These are phyloP conservation scores for Pristionchus arcanus DNA, from an alignment of 2,888 invertebrate species.

Conservation along the genomic window DNA sequence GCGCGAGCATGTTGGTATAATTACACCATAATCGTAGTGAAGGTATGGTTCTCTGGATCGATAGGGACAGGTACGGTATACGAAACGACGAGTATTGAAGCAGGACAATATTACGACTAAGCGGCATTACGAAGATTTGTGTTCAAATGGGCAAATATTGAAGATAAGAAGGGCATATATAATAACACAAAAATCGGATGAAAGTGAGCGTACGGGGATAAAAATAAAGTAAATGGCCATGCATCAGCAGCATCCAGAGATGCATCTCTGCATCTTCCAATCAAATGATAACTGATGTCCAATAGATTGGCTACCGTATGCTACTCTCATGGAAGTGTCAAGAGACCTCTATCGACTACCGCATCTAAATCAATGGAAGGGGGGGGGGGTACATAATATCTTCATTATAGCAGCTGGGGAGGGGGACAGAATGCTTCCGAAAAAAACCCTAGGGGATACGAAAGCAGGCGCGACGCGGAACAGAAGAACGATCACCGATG, in stretches of 20 bases:
- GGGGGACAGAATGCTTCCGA: neutral
- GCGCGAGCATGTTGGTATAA: slow-evolving; percentile 19
- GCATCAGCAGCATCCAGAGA: neutral
- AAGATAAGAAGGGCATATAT: neutral
- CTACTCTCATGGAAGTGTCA: slow-evolving; percentile 18
- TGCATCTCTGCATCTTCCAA: neutral
- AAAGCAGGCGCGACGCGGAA: neutral
- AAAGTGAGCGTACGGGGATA: neutral
- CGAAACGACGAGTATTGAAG: slow-evolving; percentile 25
- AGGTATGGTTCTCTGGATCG: neutral
- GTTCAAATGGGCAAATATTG: slow-evolving; percentile 18
- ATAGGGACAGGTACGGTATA: neutral
- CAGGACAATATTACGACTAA: neutral
- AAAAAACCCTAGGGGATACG: neutral
- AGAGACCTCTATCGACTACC: slow-evolving; percentile 19
- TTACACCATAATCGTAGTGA: slow-evolving; percentile 47
- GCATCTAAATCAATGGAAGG: neutral
- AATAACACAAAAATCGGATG: neutral
- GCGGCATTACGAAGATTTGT: neutral
- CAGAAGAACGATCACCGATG: slow-evolving; percentile 7
- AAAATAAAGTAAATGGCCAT: neutral
- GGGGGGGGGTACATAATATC: neutral
- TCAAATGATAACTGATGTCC: neutral
- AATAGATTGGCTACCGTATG: neutral
- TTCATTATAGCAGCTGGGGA: neutral